Evolutionary conservation across 2,888 invertebrate species (phyloP), one percentile per base, ranked within the genome.

Genomic region (Cyclophora albipunctata): DNA sequence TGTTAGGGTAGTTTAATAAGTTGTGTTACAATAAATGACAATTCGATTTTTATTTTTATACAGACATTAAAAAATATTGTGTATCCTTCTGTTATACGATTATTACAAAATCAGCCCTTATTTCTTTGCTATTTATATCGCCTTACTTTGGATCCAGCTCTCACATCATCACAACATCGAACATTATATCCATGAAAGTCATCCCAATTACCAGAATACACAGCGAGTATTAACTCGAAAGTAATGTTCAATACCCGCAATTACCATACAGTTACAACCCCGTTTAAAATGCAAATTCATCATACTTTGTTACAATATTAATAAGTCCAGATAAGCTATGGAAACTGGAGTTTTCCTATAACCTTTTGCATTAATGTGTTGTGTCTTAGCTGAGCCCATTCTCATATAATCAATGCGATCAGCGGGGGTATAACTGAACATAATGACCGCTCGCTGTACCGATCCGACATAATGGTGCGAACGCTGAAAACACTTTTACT

Each of bases 401-500:
- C 81, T 75, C 76, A 75, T 73, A 73, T 77, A 78, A 81, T 79
- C 77, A 75, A 78, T 77, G 68, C 62, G 71, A 76, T 76, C 66
- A 67, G 63, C 57, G 58, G 62, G 66, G 73, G 72, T 33, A 67
- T 82, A 84, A 83, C 82, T 69, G 80, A 75, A 79, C 78, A 66
- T 84, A 84, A 84, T 80, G 73, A 77, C 67, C 67, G 51, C 20
- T 20, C 20, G 6, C 34, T 43, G 20, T 34, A 7, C 33, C 33
- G 43, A 20, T 43, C 33, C 43, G 7, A 33, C 33, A 20, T 81
- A 82, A 84, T 84, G 78, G 78, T 82, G 84, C 74, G 82, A 84
- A 81, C 76, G 65, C 66, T 64, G 68, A 65, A 67, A 74, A 78
- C 75, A 79, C 79, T 81, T 77, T 81, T 81, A 78, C 80, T 76